Conservation (phyloP, 1,140 invertebrate species). For the Formica selysi region DNA sequence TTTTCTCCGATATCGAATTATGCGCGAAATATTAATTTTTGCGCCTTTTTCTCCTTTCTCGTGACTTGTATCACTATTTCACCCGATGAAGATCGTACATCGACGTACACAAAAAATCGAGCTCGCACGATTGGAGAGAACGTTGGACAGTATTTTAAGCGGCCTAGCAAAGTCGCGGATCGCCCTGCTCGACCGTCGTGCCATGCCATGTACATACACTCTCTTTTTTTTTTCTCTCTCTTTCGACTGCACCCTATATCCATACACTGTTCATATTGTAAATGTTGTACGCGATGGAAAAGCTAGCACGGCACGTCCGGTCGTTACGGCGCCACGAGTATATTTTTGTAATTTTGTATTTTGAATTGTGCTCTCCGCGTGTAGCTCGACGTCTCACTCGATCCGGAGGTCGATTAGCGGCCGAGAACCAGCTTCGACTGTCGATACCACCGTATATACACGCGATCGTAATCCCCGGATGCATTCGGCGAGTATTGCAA, state of each 20-base stretch:
- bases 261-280: conserved; percentile 74
- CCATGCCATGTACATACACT: conserved; percentile 73
- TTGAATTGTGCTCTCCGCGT: conserved; percentile 59
- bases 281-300: conserved; percentile 63
- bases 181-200: conserved; percentile 62
- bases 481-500: neutral
- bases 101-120: conserved; percentile 16
- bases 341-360: conserved; percentile 83
- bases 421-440: conserved; percentile 18
- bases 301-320: conserved; percentile 59
- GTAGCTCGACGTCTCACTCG: conserved; percentile 33
- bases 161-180: conserved; percentile 78
- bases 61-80: neutral
- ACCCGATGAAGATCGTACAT: neutral
- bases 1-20: neutral
- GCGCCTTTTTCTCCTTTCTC: neutral
- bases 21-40: neutral
- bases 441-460: neutral
- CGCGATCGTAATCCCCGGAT: conserved; percentile 2
- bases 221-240: neutral
- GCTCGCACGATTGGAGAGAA: conserved; percentile 49
- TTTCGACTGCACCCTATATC: conserved; percentile 61
- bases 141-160: conserved; percentile 74
- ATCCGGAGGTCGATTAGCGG: neutral
- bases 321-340: conserved; percentile 75